Conservation (phyloP, 2,113 vertebrate genomes). For the Rutilus rutilus region DNA sequence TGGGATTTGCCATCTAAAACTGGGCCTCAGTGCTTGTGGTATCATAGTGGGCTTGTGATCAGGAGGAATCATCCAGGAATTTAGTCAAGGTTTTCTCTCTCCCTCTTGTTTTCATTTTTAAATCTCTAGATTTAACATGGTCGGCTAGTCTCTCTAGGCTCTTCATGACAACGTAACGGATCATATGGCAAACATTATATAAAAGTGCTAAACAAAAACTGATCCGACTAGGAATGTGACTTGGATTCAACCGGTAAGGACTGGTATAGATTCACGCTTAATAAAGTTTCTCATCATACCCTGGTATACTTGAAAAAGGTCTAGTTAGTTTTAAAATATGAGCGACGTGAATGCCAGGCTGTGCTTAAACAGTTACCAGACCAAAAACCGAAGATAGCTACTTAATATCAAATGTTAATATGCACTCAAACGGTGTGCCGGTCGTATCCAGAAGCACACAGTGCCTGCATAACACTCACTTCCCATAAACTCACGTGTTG, state of each 20-base stretch:
- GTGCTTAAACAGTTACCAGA: not conserved
- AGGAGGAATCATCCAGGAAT: slow-evolving; percentile 20
- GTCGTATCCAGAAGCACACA: slow-evolving; percentile 50
- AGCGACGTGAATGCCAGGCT: not conserved
- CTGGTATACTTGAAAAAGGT: not conserved
- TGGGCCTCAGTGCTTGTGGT: not conserved
- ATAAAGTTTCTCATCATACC: not conserved
- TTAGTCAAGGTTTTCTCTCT: not conserved
- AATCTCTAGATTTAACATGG: not conserved
- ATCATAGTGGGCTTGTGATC: too few relatives aligned
- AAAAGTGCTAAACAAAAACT: slow-evolving; percentile 23
- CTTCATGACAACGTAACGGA: not conserved
- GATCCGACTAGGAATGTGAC: slow-evolving; percentile 8
- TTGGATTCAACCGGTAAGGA: slow-evolving; percentile 9
- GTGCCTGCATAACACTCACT: slow-evolving; percentile 53
- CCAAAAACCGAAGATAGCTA: not conserved
- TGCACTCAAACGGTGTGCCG: slow-evolving; percentile 4
- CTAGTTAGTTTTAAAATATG: not conserved
- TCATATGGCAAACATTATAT: not conserved
- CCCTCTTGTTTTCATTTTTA: not conserved
- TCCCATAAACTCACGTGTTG: not conserved
- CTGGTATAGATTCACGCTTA: not conserved
- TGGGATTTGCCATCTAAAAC: not conserved
- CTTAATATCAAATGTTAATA: not conserved
- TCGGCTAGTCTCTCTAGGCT: not conserved